These are phyloP conservation scores for Psix sp. DNA, from an alignment of 1,140 invertebrate species.

Conservation along the genomic window DNA sequence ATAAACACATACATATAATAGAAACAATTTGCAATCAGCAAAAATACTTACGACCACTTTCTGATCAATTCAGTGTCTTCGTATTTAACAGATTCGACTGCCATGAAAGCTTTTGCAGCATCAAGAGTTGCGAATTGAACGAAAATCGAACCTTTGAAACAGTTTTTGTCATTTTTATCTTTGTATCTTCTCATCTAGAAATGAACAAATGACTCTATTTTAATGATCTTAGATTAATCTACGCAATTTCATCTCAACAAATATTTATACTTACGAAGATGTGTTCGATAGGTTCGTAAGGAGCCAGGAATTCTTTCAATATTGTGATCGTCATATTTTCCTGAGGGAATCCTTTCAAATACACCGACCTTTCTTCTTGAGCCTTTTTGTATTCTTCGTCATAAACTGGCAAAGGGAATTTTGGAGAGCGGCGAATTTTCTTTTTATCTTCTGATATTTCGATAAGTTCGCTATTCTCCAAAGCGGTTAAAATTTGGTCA, in stretches of 20 bases:
- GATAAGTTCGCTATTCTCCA: constrained; percentile 88
- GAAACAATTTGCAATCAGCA: not conserved
- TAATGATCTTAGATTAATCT: constrained; percentile 5
- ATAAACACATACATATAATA: no score
- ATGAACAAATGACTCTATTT: constrained; percentile 18
- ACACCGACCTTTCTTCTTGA: constrained; percentile 86
- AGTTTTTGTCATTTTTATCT: constrained; percentile 81
- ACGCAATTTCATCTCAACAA: constrained; percentile 6
- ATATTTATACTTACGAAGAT: constrained; percentile 79
- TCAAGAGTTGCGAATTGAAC: constrained; percentile 88
- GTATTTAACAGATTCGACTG: constrained; percentile 83
- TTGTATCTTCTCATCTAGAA: constrained; percentile 83
- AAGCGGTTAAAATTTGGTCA: constrained; percentile 84
- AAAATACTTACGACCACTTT: constrained; percentile 82
- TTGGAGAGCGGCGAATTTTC: constrained; percentile 87
- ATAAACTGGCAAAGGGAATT: constrained; percentile 89
- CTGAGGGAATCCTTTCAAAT: constrained; percentile 92
- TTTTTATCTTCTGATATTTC: constrained; percentile 88
- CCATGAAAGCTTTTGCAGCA: constrained; percentile 82
- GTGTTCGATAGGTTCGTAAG: constrained; percentile 85
- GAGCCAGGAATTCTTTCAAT: constrained; percentile 85
- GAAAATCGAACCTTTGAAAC: constrained; percentile 94
- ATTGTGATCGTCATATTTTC: constrained; percentile 82
- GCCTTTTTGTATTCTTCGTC: constrained; percentile 89
- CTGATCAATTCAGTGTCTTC: constrained; percentile 83